phyloP scores from a whole-genome alignment of 1,140 invertebrate species.

The Mizuhopecten yessoensis region DNA sequence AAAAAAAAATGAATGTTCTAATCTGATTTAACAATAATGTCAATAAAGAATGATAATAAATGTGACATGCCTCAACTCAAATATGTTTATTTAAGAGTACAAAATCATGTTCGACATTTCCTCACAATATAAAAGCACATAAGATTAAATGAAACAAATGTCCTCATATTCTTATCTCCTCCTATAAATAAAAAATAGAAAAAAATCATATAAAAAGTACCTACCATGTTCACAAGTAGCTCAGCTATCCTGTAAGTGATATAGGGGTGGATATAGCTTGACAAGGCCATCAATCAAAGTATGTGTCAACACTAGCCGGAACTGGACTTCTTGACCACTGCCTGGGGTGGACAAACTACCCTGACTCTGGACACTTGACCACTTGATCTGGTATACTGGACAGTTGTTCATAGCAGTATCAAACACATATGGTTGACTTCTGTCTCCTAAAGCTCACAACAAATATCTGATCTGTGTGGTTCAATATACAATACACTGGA shows the following conservation, averaged over 20 bases:
- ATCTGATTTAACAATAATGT: no score
- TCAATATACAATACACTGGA: background rate
- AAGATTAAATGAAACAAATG: background rate
- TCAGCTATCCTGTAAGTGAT: background rate
- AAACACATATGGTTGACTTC: background rate
- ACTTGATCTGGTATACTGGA: background rate
- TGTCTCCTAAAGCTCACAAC: background rate
- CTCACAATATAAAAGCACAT: background rate
- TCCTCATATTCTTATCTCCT: no score
- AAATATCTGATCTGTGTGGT: background rate
- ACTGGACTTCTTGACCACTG: background rate
- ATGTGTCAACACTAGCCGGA: background rate
- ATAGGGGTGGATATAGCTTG: background rate
- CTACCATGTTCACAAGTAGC: background rate
- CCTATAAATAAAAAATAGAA: no score
- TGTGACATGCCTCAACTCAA: no score
- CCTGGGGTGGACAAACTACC: background rate
- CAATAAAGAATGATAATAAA: no score
- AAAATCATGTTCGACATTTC: background rate
- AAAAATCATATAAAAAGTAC: background rate
- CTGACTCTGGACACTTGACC: background rate
- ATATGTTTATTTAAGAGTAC: no score
- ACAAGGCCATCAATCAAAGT: constrained; percentile 7
- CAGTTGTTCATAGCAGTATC: background rate
- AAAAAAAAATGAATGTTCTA: no score